Conservation (phyloP, 2,888 invertebrate genomes). For the Tethea ocularis region DNA sequence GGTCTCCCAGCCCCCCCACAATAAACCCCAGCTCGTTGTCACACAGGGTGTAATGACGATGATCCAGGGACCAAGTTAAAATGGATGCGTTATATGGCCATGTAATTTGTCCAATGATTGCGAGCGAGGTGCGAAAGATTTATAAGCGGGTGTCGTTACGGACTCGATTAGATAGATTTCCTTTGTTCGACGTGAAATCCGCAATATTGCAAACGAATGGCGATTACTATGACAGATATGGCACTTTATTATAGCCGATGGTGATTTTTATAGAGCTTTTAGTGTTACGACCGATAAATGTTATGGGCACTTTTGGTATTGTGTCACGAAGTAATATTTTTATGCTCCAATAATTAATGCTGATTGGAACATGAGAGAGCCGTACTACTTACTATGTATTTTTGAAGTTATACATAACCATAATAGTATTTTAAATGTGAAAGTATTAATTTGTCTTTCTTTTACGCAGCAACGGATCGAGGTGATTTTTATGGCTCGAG, state of each 20-base stretch:
- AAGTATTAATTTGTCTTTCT: no score
- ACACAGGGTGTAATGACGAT: constrained; percentile 10
- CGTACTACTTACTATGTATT: neutral
- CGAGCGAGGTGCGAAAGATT: constrained; percentile 50
- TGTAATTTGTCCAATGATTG: constrained; percentile 56
- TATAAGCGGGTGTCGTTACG: constrained; percentile 33
- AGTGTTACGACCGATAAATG: constrained; percentile 2
- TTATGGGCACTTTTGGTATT: neutral
- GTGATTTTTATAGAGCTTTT: constrained; percentile 5
- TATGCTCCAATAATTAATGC: neutral
- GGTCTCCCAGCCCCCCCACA: constrained; percentile 21
- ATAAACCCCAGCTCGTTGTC: neutral
- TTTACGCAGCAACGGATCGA: no score
- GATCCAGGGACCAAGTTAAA: constrained; percentile 18
- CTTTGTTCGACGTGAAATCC: constrained; percentile 8
- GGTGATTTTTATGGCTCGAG: no score
- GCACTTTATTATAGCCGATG: constrained; percentile 2
- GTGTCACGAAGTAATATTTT: neutral
- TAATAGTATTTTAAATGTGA: no score
- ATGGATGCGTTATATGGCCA: constrained; percentile 28
- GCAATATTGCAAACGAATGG: neutral
- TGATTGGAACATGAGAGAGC: neutral
- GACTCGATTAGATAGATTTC: constrained; percentile 15
- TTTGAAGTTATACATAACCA: neutral
- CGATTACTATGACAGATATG: neutral